These are phyloP conservation scores for Ophion ellenae DNA, from an alignment of 2,888 invertebrate species.

Conservation along the genomic window DNA sequence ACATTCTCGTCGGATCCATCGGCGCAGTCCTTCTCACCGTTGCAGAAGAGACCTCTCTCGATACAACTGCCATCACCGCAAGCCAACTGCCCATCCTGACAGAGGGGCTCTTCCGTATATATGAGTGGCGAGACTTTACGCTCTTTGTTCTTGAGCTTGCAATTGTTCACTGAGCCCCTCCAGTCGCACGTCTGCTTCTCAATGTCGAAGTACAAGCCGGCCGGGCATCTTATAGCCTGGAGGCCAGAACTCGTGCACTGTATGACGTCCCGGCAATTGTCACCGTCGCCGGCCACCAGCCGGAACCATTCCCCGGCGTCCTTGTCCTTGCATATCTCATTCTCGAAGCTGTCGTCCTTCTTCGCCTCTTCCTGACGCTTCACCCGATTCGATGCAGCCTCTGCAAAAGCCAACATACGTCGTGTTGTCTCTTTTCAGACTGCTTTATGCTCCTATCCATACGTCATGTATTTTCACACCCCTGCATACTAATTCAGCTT, in stretches of 20 bases:
- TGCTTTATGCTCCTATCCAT: no score
- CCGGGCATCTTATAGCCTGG: conserved; percentile 96
- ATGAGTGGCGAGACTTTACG: conserved; percentile 94
- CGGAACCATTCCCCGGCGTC: conserved; percentile 98
- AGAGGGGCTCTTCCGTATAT: conserved; percentile 95
- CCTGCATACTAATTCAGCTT: no score
- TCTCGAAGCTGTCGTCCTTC: conserved; percentile 95
- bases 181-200: conserved; percentile 98
- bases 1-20: conserved; percentile 96
- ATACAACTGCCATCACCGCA: conserved; percentile 95
- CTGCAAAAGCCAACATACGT: conserved; percentile 70
- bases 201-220: conserved; percentile 96
- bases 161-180: conserved; percentile 97
- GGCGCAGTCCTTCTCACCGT: conserved; percentile 94
- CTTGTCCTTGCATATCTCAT: conserved; percentile 96
- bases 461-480: no score
- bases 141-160: conserved; percentile 95
- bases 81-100: conserved; percentile 93
- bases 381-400: conserved; percentile 85
- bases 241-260: conserved; percentile 97
- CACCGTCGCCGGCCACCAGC: conserved; percentile 94
- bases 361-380: conserved; percentile 89
- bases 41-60: conserved; percentile 95
- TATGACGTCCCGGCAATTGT: conserved; percentile 97
- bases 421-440: no score